Conservation (phyloP, 2,113 vertebrate species). For the Suricata suricatta region DNA sequence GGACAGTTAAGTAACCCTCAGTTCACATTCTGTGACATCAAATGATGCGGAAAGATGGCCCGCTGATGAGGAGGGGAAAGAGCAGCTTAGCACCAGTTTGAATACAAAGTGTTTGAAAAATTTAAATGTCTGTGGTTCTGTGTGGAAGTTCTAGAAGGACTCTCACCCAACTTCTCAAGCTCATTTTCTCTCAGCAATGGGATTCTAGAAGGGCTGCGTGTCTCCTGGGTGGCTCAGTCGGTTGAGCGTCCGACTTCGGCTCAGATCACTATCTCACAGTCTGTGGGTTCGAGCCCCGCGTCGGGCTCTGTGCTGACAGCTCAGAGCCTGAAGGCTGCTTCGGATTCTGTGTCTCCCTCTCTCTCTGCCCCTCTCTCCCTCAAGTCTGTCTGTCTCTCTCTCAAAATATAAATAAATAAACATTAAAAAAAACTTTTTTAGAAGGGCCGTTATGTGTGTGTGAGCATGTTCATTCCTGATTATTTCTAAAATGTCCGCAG, state of each 20-base stretch:
- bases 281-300: too few relatives aligned
- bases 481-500: not conserved
- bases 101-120: not conserved
- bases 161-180: fast-evolving
- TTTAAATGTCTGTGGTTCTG: fast-evolving
- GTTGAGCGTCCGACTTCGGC: too few relatives aligned
- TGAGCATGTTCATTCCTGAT: fast-evolving
- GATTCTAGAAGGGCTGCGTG: not conserved
- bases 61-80: not conserved
- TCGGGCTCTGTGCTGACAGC: too few relatives aligned
- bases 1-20: fast-evolving
- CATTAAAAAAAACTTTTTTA: too few relatives aligned
- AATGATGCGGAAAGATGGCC: not conserved
- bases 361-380: too few relatives aligned
- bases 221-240: too few relatives aligned
- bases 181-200: fast-evolving
- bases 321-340: too few relatives aligned
- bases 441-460: not conserved
- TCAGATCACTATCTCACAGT: too few relatives aligned
- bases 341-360: too few relatives aligned
- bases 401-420: too few relatives aligned
- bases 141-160: not conserved
- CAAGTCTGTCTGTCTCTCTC: too few relatives aligned
- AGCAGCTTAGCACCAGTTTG: not conserved
- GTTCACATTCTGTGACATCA: too few relatives aligned